Evolutionary conservation across 2,797 vertebrate species (phyloP), one percentile per base, ranked within the genome.

Genomic region (Apogon hyalosoma): DNA sequence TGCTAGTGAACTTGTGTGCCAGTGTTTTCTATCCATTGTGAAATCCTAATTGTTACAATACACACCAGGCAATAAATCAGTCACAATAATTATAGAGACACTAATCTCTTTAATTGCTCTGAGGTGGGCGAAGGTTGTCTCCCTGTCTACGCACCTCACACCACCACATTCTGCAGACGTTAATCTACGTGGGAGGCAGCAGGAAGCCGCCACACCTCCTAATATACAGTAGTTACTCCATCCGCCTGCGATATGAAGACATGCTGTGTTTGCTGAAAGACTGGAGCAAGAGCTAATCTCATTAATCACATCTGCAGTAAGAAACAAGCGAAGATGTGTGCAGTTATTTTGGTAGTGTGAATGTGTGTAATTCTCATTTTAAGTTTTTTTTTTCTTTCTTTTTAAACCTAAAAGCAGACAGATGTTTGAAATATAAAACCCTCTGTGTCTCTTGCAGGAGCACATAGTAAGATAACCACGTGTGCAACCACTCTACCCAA

Each of bases 81-180:
- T 41, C 54, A 16, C 62, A 62, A 47, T 75, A 72, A 84, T 81
- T 77, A 77, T 14, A 77, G 68, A 73, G 83, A 74, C 73, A 55
- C 73, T 87, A 84, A 91, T 90, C 75, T 77, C 49, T 69, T 15
- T 82, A 90, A 90, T 85, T 81, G 77, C 83, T 73, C 41, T 50
- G 57, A 79, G 69, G 86, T 87, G 84, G 83, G 74, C 55, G 77
- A 80, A 84, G 79, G 70, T 78, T 79, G 60, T 73, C 75, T 79
- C 46, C 11, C 51, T 78, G 86, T 91, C 79, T 88, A 72, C 71
- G 69, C 42, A 68, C 57, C 62, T 71, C 45, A 54, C 43, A 63
- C 77, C 69, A 40, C 59, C 71, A 14, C 14, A n/a, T 15, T 11
- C 14, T 53, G 75, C 56, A 68, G 72, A 76, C 63, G 54, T 75